A percentile compares a stretch with the other conserved stretches of the same genome.
Conservation (phyloP, 35 echinoderm and acorn worm species). For the Lytechinus variegatus region DNA sequence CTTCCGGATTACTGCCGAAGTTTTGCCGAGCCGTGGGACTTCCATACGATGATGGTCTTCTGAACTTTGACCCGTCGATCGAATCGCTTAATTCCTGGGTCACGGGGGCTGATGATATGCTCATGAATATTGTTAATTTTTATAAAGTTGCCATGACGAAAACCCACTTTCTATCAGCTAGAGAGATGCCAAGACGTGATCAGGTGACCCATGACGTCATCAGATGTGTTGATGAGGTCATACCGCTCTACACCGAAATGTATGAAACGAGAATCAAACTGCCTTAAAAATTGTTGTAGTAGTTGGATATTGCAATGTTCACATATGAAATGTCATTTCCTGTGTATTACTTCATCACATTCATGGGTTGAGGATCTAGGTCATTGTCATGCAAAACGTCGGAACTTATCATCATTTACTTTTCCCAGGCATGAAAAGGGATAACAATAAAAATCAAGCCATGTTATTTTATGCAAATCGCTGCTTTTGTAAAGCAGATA, state of each 20-base stretch:
- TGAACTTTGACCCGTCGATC: background rate
- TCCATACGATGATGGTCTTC: background rate
- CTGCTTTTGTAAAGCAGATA: no score
- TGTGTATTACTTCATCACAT: no score
- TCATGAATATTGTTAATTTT: background rate
- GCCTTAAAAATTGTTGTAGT: background rate
- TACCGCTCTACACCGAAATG: conserved; percentile 57
- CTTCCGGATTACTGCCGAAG: conserved; percentile 9
- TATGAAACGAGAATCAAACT: conserved; percentile 51
- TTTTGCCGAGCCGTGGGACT: conserved; percentile 19
- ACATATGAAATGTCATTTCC: no score
- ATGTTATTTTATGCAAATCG: no score
- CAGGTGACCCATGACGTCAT: conserved; percentile 52
- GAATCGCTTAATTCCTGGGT: background rate
- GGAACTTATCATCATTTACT: no score
- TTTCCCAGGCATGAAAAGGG: no score
- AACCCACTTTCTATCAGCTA: background rate
- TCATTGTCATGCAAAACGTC: no score
- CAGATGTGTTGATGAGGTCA: conserved; percentile 19
- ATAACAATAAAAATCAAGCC: no score
- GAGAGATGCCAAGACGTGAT: background rate
- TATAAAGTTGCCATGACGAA: background rate
- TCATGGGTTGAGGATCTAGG: no score
- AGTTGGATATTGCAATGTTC: no score
- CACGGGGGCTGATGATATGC: background rate